These are phyloP conservation scores for Cryptoblepharus egeriae DNA, from an alignment of 2,797 vertebrate genomes.

Conservation along the genomic window DNA sequence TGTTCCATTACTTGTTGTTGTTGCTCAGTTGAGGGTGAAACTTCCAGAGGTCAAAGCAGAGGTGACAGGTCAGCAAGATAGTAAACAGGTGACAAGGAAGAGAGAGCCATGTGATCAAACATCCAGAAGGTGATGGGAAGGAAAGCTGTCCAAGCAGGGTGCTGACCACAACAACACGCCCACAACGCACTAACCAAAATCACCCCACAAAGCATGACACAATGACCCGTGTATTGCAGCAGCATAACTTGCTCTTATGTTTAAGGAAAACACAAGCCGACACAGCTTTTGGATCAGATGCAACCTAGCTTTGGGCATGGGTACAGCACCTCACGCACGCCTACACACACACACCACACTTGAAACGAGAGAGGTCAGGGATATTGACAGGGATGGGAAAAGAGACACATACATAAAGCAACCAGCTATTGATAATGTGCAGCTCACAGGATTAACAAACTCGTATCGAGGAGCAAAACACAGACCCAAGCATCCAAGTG, in stretches of 20 bases:
- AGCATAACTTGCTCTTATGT: slow-evolving; percentile 35
- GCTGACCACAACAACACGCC: slow-evolving; percentile 27
- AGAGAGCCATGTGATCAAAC: slow-evolving; percentile 36
- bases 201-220: slow-evolving; percentile 20
- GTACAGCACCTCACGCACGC: background rate
- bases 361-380: background rate
- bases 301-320: slow-evolving; percentile 17
- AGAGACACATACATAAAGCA: background rate
- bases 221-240: slow-evolving; percentile 18
- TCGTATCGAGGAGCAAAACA: background rate
- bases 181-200: slow-evolving; percentile 44
- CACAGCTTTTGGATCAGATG: slow-evolving; percentile 42
- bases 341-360: background rate
- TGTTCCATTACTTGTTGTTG: slow-evolving; percentile 50
- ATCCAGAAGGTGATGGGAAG: slow-evolving; percentile 50
- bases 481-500: background rate
- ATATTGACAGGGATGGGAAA: slow-evolving; percentile 30
- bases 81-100: slow-evolving; percentile 39
- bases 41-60: slow-evolving; percentile 65
- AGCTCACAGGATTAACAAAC: background rate
- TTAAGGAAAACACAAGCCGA: slow-evolving; percentile 56
- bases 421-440: background rate
- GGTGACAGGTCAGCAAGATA: slow-evolving; percentile 17
- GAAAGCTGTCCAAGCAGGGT: slow-evolving; percentile 53
- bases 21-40: slow-evolving; percentile 55